Conservation (phyloP, 1,140 invertebrate species). For the Trigoniulus corallinus region DNA sequence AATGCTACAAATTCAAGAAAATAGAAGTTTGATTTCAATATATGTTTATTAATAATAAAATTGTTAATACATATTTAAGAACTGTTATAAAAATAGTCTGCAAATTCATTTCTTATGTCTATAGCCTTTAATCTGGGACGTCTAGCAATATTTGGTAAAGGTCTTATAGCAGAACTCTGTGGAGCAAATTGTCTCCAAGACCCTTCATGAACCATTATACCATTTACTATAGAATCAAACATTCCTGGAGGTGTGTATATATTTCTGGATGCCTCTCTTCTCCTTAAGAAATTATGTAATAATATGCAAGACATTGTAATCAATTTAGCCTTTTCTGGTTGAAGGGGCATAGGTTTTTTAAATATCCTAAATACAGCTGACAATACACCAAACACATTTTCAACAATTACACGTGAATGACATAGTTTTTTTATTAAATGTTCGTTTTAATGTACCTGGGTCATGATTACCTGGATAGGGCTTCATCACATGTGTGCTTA, state of each 20-base stretch:
- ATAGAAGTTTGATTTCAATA: no score
- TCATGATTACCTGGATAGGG: conserved; percentile 9
- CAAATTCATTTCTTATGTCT: background rate
- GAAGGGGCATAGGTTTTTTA: background rate
- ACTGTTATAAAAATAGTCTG: background rate
- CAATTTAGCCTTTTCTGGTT: background rate
- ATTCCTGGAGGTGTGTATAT: no score
- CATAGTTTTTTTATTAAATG: conserved; percentile 16
- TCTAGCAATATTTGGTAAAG: no score
- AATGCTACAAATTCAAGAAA: background rate
- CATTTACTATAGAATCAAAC: no score
- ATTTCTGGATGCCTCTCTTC: background rate
- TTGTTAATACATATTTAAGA: background rate
- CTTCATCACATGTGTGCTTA: conserved; percentile 14
- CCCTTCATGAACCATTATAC: background rate
- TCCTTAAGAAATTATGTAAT: background rate
- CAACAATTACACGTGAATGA: conserved; percentile 13
- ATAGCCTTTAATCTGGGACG: background rate
- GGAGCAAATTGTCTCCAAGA: background rate
- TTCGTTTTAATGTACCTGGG: conserved; percentile 10
- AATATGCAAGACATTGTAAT: background rate
- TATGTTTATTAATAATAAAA: conserved; percentile 2
- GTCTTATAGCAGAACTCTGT: no score
- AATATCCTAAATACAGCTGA: conserved; percentile 4
- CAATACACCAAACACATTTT: conserved; percentile 17